Evolutionary conservation across 1,140 invertebrate species (phyloP), one percentile per base, ranked within the genome.

Genomic region (Mycetomoellerius zeteki): DNA sequence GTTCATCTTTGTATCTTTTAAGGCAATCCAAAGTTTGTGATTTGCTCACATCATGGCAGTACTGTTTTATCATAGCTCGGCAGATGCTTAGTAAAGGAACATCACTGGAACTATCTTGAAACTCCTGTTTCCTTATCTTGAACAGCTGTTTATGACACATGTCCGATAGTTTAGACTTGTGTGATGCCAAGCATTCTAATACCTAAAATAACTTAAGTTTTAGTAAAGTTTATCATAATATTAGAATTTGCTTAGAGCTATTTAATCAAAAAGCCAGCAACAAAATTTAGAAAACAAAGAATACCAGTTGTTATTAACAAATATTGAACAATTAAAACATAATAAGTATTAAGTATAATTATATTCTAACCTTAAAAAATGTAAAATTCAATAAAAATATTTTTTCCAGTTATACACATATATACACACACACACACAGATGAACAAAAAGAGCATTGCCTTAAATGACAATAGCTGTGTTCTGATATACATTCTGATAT

Each of bases 21-120:
- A 98, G 94, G 93, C 97, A 98, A 81, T 97, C 97, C 54, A 98
- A 95, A 19, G 98, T 96, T 76, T 97, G 96, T 5, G 97, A 95
- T 24, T 96, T 95, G 89, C 98, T 97, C 6, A 95, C 96, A 77
- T 97, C 96, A 47, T 96, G 96, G 90, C 98, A 99, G 92, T 97
- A 98, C 86, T 97, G 96, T 91, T 97, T 97, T 69, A 99, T 97
- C 97, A 98, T 98, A 75, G 96, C 96, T 93, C 97, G 97, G 93
- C 99, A 99, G 54, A 96, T 97, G 67, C 97, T 98, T 21, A 98
- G 95, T 10, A 99, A 95, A 73, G 97, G 97, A 94, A 98, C 99
- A 95, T 99, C 98, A 69, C 97, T 97, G 10, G 97, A 97, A 93
- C 98, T 98, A 90, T 99, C 98, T 78, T 96, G 96, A 87, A 98